Conservation (phyloP, 2,888 invertebrate genomes). For the Epirrita christyi region DNA sequence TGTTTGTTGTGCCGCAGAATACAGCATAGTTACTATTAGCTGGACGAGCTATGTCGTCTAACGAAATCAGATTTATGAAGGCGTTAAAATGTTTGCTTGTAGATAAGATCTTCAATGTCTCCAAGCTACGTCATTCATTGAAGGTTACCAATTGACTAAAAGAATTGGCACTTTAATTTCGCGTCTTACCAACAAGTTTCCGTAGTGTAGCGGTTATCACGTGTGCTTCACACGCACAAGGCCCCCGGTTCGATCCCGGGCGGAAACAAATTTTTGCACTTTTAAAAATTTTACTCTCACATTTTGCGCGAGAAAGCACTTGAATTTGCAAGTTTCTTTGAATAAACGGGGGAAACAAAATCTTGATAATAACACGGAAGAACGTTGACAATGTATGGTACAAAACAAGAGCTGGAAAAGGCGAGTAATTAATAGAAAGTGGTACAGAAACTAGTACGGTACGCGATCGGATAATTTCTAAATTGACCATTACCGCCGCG, state of each 20-base stretch:
- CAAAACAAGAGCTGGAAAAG: constrained; percentile 64
- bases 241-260: constrained; percentile 89
- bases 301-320: not conserved
- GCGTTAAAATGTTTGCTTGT: not conserved
- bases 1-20: constrained; percentile 7
- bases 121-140: not conserved
- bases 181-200: constrained; percentile 66
- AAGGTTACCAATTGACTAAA: not conserved
- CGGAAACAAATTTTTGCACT: constrained; percentile 78
- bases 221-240: constrained; percentile 92
- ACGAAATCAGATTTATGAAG: not conserved
- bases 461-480: constrained; percentile 67
- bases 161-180: constrained; percentile 6
- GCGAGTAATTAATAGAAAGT: constrained; percentile 77
- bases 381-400: constrained; percentile 67
- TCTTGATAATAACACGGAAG: constrained; percentile 71
- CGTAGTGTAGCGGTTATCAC: constrained; percentile 92
- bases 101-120: too few species aligned
- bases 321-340: constrained; percentile 32
- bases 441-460: constrained; percentile 60
- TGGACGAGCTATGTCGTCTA: not conserved
- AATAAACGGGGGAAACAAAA: constrained; percentile 39
- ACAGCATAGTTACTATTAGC: not conserved
- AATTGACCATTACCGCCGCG: constrained; percentile 56
- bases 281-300: not conserved